phyloP scores from a whole-genome alignment of 2,113 vertebrate genomes.

The Syrmaticus mikado region DNA sequence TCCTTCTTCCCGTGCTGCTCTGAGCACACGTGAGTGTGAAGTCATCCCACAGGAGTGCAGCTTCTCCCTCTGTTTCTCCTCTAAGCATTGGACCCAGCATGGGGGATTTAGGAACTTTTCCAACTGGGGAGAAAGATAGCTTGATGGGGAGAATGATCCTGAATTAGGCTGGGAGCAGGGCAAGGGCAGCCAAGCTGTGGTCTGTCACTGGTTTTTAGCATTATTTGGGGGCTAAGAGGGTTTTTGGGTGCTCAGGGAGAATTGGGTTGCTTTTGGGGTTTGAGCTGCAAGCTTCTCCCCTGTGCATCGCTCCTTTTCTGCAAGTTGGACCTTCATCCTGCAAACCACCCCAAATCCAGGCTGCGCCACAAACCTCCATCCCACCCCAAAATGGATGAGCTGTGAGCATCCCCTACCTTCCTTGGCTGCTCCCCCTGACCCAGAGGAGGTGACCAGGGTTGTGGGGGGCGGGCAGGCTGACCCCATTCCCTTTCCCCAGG shows the following conservation, averaged over 20 bases:
- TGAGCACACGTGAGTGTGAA: background rate
- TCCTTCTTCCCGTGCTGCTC: background rate
- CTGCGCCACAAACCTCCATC: rapidly evolving
- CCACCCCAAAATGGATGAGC: rapidly evolving
- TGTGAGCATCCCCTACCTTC: rapidly evolving
- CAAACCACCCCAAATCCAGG: too few relatives aligned
- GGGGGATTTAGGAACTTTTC: background rate
- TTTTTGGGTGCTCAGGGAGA: background rate
- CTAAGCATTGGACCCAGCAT: background rate
- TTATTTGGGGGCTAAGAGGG: background rate
- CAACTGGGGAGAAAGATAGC: background rate
- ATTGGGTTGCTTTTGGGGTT: background rate
- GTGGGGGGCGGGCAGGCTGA: rapidly evolving
- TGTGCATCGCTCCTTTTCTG: background rate
- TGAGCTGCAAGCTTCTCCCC: background rate
- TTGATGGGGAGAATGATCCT: background rate
- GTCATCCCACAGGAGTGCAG: rapidly evolving
- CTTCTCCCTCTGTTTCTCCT: background rate
- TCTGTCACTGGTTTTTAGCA: background rate
- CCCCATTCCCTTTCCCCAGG: constrained; percentile 70
- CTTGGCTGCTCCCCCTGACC: too few relatives aligned
- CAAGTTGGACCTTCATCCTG: rapidly evolving
- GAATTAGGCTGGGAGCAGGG: rapidly evolving
- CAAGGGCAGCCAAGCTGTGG: background rate
- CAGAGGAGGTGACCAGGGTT: too few relatives aligned